Percentiles rank a stretch among this genome's conserved stretches.
These are phyloP conservation scores for Pelosia muscerda DNA, from an alignment of 2,888 invertebrate genomes.

Conservation along the genomic window DNA sequence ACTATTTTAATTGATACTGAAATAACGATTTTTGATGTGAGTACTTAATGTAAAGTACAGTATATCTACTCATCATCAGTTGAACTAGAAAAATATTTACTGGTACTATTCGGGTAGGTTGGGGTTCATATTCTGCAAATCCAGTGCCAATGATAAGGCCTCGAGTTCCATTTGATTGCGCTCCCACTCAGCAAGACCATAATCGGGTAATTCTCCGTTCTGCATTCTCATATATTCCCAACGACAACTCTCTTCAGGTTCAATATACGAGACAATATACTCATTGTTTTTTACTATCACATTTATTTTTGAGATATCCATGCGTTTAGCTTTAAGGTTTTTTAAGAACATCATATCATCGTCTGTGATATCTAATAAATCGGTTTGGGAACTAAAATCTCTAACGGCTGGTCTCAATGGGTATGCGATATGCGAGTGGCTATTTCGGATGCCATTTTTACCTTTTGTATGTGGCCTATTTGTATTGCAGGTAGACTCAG, in stretches of 20 bases:
- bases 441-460: background rate
- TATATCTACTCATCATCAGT: background rate
- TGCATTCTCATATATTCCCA: background rate
- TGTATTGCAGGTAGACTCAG: background rate
- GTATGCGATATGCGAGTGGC: background rate
- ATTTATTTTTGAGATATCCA: background rate
- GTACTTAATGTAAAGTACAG: too few relatives aligned
- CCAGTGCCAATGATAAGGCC: background rate
- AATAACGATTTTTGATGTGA: too few relatives aligned
- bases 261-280: background rate
- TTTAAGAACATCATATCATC: background rate
- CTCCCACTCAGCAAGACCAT: background rate
- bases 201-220: background rate
- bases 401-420: background rate
- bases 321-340: background rate
- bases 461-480: background rate
- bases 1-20: too few relatives aligned
- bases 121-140: background rate
- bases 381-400: conserved; percentile 1
- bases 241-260: background rate
- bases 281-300: background rate
- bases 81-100: background rate
- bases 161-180: background rate
- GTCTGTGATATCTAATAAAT: background rate
- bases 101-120: background rate